Evolutionary conservation across 1,140 invertebrate species (phyloP), one percentile per base, ranked within the genome.

Genomic region (Archivesica marissinica): DNA sequence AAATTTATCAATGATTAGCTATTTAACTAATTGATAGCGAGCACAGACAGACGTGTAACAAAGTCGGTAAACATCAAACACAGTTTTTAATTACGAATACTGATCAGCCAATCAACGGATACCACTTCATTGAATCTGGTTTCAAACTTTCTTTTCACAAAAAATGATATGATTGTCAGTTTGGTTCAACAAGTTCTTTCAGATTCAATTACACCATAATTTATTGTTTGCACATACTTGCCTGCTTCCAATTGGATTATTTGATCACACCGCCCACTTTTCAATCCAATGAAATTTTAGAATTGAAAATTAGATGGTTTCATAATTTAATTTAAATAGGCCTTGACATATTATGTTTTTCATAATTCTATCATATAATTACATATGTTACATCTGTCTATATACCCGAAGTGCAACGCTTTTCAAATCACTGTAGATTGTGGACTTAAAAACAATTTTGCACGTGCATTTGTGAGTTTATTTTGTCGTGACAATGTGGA

Each of bases 1-100:
- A 13, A 13, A 39, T 44, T 38, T 50, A 70, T 70, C 38, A 70
- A 70, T 82, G 56, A 86, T 75, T 81, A 56, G 4, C 66, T 70
- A 81, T 72, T 81, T 81, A 81, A 56, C n/a, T 72, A 81, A 72
- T 81, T 72, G 47, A 81, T 82, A 74, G 66, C 72, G 80, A 72
- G 20, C 17, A 13, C 23, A 3, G 2, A 61, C 17, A n/a, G 25
- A 72, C 30, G 80, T 82, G 80, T 82, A 44, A 82, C 68, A 82
- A 82, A 82, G 80, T 82, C 80, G 66, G 25, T 50, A 23, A 56
- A 54, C 66, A 74, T 82, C 80, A 82, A 82, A 59, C 68, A 52
- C n/a, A 78, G 39, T 54, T 39, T 30, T 72, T 70, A 82, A 82
- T 82, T 82, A 82, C 23, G 39, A 52, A 9, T 47, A 9, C 33